These are phyloP conservation scores for Casuarius casuarius DNA, from an alignment of 2,113 vertebrate genomes.

Conservation along the genomic window DNA sequence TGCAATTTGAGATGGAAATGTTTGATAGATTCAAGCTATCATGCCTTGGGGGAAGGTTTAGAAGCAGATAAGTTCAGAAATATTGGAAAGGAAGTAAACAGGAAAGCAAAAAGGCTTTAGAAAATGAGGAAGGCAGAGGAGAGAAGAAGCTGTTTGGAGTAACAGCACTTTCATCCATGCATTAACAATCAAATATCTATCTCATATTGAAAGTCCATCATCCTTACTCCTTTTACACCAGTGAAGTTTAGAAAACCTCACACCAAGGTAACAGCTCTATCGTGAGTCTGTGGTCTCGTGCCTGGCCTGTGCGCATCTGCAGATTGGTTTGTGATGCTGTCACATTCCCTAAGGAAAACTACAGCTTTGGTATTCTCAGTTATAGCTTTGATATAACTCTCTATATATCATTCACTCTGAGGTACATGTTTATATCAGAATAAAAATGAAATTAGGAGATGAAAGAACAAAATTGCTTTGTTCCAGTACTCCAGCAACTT, in stretches of 20 bases:
- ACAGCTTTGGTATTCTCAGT: not conserved
- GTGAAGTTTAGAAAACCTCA: not conserved
- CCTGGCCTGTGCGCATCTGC: not conserved
- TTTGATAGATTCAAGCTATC: not conserved
- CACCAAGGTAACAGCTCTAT: not conserved
- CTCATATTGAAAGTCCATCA: not conserved
- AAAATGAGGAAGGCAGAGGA: not conserved
- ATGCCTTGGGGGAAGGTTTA: not conserved
- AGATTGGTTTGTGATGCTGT: not conserved
- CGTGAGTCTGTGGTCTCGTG: accelerated
- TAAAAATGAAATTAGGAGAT: not conserved
- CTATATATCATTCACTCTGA: not conserved
- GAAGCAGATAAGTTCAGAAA: not conserved
- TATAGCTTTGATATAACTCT: not conserved
- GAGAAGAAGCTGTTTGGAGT: not conserved
- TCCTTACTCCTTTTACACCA: not conserved
- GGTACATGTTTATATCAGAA: not conserved
- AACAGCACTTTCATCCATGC: not conserved
- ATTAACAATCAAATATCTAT: not conserved
- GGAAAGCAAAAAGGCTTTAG: not conserved
- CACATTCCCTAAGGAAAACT: not conserved
- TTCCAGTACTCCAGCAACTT: not conserved
- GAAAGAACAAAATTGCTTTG: not conserved
- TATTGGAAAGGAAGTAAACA: not conserved
- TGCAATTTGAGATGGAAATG: not conserved